Evolutionary conservation across 2,113 vertebrate species (phyloP), one percentile per base, ranked within the genome.

Genomic region (Cyanoliseus patagonus): DNA sequence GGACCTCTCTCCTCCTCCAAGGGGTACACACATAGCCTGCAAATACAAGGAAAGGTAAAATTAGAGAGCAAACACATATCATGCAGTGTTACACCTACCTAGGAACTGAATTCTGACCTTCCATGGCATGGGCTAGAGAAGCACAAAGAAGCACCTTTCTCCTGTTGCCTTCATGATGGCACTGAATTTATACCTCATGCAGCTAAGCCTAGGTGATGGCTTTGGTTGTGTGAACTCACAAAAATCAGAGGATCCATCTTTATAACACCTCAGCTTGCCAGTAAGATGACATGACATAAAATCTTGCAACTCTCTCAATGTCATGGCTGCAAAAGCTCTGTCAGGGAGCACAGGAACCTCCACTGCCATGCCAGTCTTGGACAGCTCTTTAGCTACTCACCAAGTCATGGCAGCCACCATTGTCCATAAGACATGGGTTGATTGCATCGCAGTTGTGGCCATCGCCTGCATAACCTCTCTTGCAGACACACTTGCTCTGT

Each of bases 401-500:
- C 98, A 99, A 66, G 6, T 83, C 95, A 23, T 99, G 99, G 94
- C 99, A 99, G 94, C 99, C 99, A 24, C 99, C 99, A 0, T 99
- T 99, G 73, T 98, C 96, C 42, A 84, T 89, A 46, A 94, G 57
- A 92, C 99, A 99, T 3, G 98, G 99, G 94, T 99, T 98, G 46
- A 99, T 94, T 3, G 97, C 96, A 63, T 98, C 98, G 79, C 99
- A 99, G 75, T 72, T 55, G 13, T 98, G 88, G 15, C 99, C 99
- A 7, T 99, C 96, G 0, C 99, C 99, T 49, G 98, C 98, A 83
- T 98, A 99, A 39, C 99, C 99, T 76, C 90, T 97, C 97, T 98
- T 99, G 96, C 99, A 99, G 7, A 97, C 95, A 92, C 99, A 99
- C 31, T 98, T 97, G 88, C 98, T 99, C 99, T 99, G 95, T 44